phyloP scores from a whole-genome alignment of 1,140 invertebrate species.

The Meloidogyne hapla region DNA sequence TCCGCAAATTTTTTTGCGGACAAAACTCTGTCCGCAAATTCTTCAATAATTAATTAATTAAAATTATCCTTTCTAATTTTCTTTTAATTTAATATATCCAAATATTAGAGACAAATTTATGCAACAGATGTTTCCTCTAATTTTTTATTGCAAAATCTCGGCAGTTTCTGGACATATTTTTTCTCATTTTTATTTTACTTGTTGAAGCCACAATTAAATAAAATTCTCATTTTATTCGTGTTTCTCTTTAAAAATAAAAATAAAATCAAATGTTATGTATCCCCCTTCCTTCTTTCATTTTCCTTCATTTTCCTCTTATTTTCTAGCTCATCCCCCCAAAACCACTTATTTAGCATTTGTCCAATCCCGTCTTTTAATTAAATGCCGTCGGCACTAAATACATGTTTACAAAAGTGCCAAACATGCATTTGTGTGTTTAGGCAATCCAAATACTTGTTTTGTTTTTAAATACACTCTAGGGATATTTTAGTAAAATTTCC shows the following conservation, averaged over 20 bases:
- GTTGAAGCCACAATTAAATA: not conserved
- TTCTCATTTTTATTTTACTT: not conserved
- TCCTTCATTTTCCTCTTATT: not conserved
- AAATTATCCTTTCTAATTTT: too few species aligned
- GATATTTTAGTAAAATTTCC: not conserved
- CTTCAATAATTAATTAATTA: too few species aligned
- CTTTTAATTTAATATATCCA: too few species aligned
- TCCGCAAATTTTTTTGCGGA: too few species aligned
- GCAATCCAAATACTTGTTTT: slow-evolving; percentile 1
- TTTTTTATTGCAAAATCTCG: too few species aligned
- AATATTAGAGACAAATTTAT: too few species aligned
- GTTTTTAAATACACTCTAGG: not conserved
- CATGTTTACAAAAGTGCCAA: slow-evolving; percentile 5
- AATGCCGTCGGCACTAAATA: slow-evolving; percentile 2
- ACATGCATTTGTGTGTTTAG: not conserved
- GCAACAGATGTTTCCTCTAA: too few species aligned
- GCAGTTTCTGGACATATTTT: too few species aligned
- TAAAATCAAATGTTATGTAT: slow-evolving; percentile 6
- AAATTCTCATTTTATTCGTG: not conserved
- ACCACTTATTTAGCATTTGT: not conserved
- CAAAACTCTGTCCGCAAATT: too few species aligned
- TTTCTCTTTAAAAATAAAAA: not conserved
- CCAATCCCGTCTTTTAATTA: not conserved
- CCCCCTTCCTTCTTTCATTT: not conserved
- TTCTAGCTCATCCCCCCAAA: not conserved